Evolutionary conservation across 1,140 invertebrate species (phyloP).

Genomic region (Dreissena rostriformis): DNA sequence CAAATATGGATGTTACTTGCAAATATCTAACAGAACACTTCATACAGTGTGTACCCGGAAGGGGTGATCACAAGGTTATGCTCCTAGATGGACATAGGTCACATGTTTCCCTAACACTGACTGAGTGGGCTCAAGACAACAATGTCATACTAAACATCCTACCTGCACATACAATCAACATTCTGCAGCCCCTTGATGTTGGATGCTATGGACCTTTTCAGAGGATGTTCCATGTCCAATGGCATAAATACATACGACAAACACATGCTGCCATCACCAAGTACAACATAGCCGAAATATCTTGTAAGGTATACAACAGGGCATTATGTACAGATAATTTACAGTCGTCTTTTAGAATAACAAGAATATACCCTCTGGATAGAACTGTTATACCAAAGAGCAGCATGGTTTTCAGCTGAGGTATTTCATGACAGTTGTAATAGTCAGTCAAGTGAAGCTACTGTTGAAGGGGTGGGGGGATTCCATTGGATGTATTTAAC

Average conservation of each 20-base stretch:
- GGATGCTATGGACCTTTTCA: constrained; percentile 28
- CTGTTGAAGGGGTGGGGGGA: neutral
- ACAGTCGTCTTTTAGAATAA: constrained; percentile 36
- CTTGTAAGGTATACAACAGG: constrained; percentile 14
- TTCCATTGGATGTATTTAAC: neutral
- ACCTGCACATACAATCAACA: constrained; percentile 16
- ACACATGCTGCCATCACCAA: constrained; percentile 5
- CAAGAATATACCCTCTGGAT: constrained; percentile 29
- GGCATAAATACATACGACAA: constrained; percentile 15
- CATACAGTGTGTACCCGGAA: constrained; percentile 14
- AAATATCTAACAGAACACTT: constrained; percentile 28
- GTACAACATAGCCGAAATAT: constrained; percentile 19
- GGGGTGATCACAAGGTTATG: neutral
- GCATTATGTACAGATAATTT: constrained; percentile 14
- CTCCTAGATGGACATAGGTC: constrained; percentile 30
- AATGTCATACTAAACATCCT: constrained; percentile 28
- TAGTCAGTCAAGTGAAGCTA: neutral
- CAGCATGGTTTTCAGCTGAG: neutral
- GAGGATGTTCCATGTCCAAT: neutral
- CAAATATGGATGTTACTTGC: constrained; percentile 20
- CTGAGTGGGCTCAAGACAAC: constrained; percentile 22
- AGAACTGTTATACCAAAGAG: constrained; percentile 21
- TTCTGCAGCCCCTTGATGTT: constrained; percentile 34
- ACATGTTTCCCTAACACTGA: constrained; percentile 20
- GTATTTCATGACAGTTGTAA: neutral